Base-by-base conservation (phyloP, 1,140 invertebrate genomes). In the Andrena cerasifolii region DNA sequence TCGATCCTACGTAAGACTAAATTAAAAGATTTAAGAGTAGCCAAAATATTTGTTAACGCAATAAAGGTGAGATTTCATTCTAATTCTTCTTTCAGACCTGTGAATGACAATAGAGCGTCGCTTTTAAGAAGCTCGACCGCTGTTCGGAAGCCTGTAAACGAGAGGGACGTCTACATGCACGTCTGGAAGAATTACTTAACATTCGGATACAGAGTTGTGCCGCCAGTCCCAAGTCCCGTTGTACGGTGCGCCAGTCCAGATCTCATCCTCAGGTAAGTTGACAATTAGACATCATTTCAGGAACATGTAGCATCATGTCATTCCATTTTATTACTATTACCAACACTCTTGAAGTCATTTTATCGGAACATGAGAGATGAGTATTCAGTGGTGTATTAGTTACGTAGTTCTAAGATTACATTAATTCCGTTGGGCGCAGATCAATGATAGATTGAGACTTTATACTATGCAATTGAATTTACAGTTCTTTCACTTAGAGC, bases 171-270 rank as follows among this genome's bases (percentile, higher is more conserved):
- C 53, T 98, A 99, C 90, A 95, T 99, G 93, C 95, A 97, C 89
- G 94, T 99, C 0, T 99, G 98, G 98, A 97, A 98, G 88, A 99
- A 99, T 93, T 99, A 99, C 92, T 95, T 98, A 63, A 97, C 98
- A 14, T 97, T 99, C 93, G 98, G 98, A 3, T 99, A 98, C 93
- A 94, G 98, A 77, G 96, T 99, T 8, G 98, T 99, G 1, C 96
- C 97, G 49, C 95, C 96, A 24, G 94, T 95, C 36, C 95, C 97
- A 0, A 96, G 95, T 86, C 95, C 97, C 0, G 94, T 98, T 2
- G 94, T 98, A 26, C 94, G 98, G 40, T 99, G 97, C 91, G 97
- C 97, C 5, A 98, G 98, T 82, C 98, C 98, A 21, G 98, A 99
- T 93, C 94, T 98, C 40, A 97, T 96, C 91, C 94, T 98, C 72